These are phyloP conservation scores for Apteryx owenii DNA, from an alignment of 2,113 vertebrate species.

Conservation along the genomic window DNA sequence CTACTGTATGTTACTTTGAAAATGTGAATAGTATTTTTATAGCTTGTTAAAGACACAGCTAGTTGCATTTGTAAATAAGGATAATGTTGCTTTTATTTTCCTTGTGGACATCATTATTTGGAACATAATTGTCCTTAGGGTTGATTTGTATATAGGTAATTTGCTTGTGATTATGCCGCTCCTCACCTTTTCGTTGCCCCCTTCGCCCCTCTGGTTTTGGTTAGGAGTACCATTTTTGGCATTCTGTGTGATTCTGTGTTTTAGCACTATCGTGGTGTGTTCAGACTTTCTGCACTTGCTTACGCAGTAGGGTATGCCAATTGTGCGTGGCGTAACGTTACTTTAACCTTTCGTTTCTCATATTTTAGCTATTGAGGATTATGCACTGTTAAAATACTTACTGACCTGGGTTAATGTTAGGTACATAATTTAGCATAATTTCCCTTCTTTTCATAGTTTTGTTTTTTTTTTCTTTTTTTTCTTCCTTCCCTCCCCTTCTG, in stretches of 20 bases:
- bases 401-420: conserved; percentile 82
- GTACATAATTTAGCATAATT: conserved; percentile 81
- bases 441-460: conserved; percentile 60
- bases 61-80: conserved; percentile 92
- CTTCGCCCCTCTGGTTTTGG: conserved; percentile 76
- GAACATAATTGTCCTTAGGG: conserved; percentile 84
- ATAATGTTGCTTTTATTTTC: conserved; percentile 82
- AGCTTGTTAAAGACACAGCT: conserved; percentile 88
- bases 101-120: conserved; percentile 83
- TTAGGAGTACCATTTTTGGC: conserved; percentile 77
- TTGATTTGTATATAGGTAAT: conserved; percentile 93
- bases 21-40: conserved; percentile 99
- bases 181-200: neutral
- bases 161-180: conserved; percentile 82
- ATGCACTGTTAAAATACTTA: conserved; percentile 80
- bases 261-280: conserved; percentile 86
- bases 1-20: conserved; percentile 91
- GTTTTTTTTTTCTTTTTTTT: neutral
- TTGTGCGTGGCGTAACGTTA: conserved; percentile 77
- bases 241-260: conserved; percentile 83
- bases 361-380: conserved; percentile 80
- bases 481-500: conserved; percentile 23
- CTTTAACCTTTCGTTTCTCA: conserved; percentile 75
- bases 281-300: conserved; percentile 84
- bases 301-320: conserved; percentile 84